phyloP scores from a whole-genome alignment of 2,113 vertebrate genomes.

The Regulus satrapa region DNA sequence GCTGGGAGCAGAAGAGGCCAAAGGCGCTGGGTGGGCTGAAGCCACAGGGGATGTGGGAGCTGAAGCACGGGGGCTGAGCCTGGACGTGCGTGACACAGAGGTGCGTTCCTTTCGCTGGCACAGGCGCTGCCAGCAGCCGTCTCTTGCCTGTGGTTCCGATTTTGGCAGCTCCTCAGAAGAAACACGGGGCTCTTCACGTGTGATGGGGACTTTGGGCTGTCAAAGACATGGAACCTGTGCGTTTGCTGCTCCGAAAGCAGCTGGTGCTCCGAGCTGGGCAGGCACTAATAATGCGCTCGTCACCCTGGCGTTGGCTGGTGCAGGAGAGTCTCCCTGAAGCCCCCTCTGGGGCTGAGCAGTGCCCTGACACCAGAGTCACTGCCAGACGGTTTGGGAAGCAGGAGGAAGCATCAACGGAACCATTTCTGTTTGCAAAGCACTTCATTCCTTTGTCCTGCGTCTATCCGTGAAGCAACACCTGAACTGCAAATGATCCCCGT shows the following conservation, averaged over 20 bases:
- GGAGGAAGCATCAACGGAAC: rapidly evolving
- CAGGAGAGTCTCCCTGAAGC: not conserved
- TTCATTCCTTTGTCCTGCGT: not conserved
- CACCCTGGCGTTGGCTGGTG: rapidly evolving
- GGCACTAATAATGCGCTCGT: not conserved
- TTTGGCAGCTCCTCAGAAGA: not conserved
- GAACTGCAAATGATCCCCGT: not conserved
- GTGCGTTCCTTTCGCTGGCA: not conserved
- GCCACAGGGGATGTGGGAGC: not conserved
- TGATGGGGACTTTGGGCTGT: not conserved
- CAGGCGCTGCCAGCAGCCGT: not conserved
- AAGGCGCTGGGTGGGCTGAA: rapidly evolving
- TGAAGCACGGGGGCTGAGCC: not conserved
- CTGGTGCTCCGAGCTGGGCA: not conserved
- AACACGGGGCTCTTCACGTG: not conserved
- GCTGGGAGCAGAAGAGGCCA: not conserved
- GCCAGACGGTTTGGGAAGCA: rapidly evolving
- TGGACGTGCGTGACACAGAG: rapidly evolving
- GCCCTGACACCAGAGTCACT: not conserved
- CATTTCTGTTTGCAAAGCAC: not conserved
- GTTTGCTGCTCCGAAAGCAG: not conserved
- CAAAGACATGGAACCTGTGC: rapidly evolving
- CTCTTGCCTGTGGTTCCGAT: not conserved
- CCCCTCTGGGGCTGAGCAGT: not conserved
- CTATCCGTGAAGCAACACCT: not conserved